Base-by-base conservation (phyloP, 1,140 invertebrate genomes). In the Drosophila equinoxialis region DNA sequence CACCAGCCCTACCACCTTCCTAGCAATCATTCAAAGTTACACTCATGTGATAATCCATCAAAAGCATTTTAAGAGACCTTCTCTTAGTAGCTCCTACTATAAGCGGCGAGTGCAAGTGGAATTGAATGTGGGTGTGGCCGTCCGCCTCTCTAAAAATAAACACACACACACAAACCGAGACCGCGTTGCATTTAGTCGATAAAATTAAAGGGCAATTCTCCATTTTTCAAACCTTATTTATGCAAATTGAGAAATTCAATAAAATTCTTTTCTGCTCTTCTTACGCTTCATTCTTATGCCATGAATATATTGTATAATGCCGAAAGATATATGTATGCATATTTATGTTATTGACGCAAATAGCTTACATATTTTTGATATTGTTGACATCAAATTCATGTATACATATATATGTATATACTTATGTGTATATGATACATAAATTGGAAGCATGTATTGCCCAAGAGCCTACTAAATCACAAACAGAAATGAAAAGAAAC, bases 351-450 rank as follows among this genome's bases (percentile, higher is more conserved):
- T 65, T 76, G 73, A 76, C 73, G 77, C 74, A 77, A 73, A 64
- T 76, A 39, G 33, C 13, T 67, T 63, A 74, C 62, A 59, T 59
- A 59, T 59, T 33, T 37, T 17, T 37, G 7, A 72, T 68, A 68
- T 72, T 68, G 68, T 69, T 76, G 68, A 79, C 74, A 76, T 26
- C 45, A 61, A 54, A 45, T 20, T 65, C 65, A 61, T 17, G 14
- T 30, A 65, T 30, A 30, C 0, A 30, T 6, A 30, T 6, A 30
- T 30, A 65, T 6, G 6, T 6, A 30, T 6, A 30, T 6, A 30
- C 3, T 5, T 26, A 26, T 26, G 26, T 26, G 26, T 26, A 26
- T 59, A 76, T 69, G 73, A 69, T n/a, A 39, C 37, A 76, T 68
- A 68, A 79, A 65, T 51, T 51, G 45, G 17, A 23, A 10, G 17